Evolutionary conservation across 2,888 invertebrate species (phyloP).

Genomic region (Tetramorium bicarinatum): DNA sequence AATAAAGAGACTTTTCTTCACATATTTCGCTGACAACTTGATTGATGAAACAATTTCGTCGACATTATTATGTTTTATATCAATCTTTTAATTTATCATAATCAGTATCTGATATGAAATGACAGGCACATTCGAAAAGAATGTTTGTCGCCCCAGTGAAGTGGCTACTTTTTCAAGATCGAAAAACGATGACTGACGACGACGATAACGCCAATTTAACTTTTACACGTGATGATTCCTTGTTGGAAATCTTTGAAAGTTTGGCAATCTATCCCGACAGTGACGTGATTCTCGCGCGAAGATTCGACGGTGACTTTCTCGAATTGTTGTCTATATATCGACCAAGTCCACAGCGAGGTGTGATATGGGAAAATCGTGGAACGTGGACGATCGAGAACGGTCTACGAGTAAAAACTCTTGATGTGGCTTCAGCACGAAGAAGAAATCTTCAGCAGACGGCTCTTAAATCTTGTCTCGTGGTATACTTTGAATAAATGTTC

Average conservation of each 20-base stretch:
- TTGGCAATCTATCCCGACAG: conserved; percentile 80
- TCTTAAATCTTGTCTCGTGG: conserved; percentile 80
- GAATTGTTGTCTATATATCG: conserved; percentile 79
- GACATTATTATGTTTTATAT: not conserved
- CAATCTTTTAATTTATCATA: not conserved
- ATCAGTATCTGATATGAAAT: not conserved
- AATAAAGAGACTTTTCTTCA: not conserved
- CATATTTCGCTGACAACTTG: not conserved
- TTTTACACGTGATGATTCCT: conserved; percentile 33
- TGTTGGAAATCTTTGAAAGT: conserved; percentile 63
- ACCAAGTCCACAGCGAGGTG: conserved; percentile 68
- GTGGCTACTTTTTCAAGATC: conserved; percentile 79
- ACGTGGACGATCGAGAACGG: conserved; percentile 75
- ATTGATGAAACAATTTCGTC: conserved; percentile 5
- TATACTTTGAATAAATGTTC: conserved; percentile 62
- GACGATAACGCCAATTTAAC: not conserved
- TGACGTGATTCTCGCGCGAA: conserved; percentile 75
- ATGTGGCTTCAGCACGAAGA: conserved; percentile 77
- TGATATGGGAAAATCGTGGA: conserved; percentile 79
- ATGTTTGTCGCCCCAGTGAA: conserved; percentile 78
- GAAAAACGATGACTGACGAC: conserved; percentile 14
- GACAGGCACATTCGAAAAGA: conserved; percentile 77
- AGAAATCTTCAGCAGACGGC: conserved; percentile 76
- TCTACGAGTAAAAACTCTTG: conserved; percentile 55
- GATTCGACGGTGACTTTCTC: conserved; percentile 59